These are phyloP conservation scores for Tetragnatha versicolor DNA, from an alignment of 1,140 invertebrate genomes.

Conservation along the genomic window DNA sequence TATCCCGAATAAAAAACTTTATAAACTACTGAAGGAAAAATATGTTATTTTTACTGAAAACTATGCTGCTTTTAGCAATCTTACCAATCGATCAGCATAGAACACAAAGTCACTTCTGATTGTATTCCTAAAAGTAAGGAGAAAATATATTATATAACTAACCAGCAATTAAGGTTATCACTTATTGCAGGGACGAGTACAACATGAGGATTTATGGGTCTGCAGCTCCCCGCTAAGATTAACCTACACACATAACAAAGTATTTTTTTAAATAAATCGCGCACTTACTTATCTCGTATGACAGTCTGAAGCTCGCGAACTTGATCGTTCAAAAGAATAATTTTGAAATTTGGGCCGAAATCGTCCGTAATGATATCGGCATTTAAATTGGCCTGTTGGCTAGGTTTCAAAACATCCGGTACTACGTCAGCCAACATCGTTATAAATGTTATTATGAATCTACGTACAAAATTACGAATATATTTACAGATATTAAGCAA, in stretches of 20 bases:
- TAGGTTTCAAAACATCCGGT: conserved; percentile 44
- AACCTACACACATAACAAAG: neutral
- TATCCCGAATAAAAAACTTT: neutral
- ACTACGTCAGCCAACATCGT: conserved; percentile 30
- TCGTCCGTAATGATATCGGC: conserved; percentile 64
- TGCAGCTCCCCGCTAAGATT: too few species aligned
- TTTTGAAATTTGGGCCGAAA: conserved; percentile 80
- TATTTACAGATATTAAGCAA: too few species aligned
- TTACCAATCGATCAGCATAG: conserved; percentile 89
- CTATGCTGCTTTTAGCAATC: conserved; percentile 58
- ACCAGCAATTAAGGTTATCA: too few species aligned
- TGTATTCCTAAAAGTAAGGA: conserved; percentile 77
- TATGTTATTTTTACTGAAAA: too few species aligned
- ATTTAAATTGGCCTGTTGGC: conserved; percentile 36
- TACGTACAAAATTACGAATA: too few species aligned
- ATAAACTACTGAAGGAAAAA: neutral
- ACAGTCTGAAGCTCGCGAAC: conserved; percentile 94
- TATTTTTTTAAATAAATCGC: neutral
- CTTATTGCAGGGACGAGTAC: too few species aligned
- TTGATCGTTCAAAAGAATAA: conserved; percentile 84
- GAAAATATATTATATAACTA: conserved; percentile 17
- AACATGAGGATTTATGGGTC: too few species aligned
- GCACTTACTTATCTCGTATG: conserved; percentile 86
- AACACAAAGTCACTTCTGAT: conserved; percentile 96
- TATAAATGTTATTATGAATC: neutral